A percentile compares a stretch with the other conserved stretches of the same genome.
Evolutionary conservation across 2,113 vertebrate genomes (phyloP).

Genomic region (Corythornis vintsioides): DNA sequence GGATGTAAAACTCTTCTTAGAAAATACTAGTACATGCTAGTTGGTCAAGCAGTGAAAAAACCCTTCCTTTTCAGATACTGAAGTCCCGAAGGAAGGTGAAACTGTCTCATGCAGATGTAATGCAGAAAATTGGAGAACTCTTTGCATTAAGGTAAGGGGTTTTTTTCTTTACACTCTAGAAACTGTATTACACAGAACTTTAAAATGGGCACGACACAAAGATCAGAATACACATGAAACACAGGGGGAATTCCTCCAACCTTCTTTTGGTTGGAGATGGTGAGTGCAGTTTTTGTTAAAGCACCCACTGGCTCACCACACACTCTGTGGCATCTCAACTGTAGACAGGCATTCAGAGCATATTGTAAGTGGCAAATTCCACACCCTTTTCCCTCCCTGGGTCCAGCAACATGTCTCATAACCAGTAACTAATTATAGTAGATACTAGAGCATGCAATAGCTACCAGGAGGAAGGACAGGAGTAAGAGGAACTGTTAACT

Average conservation of each 20-base stretch:
- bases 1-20: neutral
- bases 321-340: neutral
- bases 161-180: neutral
- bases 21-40: neutral
- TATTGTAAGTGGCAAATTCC: neutral
- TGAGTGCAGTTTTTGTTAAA: neutral
- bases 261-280: neutral
- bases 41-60: neutral
- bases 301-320: neutral
- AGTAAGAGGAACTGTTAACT: neutral
- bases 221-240: neutral
- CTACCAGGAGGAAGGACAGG: neutral
- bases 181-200: neutral
- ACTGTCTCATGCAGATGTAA: constrained; percentile 93
- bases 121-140: constrained; percentile 98
- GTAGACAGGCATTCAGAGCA: neutral
- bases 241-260: neutral
- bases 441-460: neutral
- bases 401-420: neutral
- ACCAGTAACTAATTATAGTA: neutral
- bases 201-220: neutral
- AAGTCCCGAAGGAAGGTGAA: constrained; percentile 90
- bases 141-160: constrained; percentile 87
- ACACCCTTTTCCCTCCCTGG: neutral
- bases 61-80: constrained; percentile 78